Evolutionary conservation across 2,888 invertebrate genomes (phyloP).

Genomic region (Lasioglossum villosulum): DNA sequence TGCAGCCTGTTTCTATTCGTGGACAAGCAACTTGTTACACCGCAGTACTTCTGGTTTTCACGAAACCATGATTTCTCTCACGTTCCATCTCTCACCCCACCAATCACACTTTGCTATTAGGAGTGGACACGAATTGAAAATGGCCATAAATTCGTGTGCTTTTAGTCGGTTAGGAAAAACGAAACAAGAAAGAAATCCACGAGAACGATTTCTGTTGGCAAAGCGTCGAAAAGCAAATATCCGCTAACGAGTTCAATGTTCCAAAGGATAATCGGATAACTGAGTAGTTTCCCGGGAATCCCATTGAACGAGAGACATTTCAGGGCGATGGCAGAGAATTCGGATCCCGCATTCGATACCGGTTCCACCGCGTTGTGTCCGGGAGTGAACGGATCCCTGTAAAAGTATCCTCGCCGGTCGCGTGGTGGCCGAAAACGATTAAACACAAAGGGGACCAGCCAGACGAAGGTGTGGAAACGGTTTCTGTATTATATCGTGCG

Average conservation of each 20-base stretch:
- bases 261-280: slow-evolving; percentile 4
- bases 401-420: neutral
- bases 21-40: too few species aligned
- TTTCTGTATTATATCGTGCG: neutral
- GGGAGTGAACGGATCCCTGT: neutral
- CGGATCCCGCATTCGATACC: neutral
- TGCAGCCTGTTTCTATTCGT: too few species aligned
- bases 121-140: too few species aligned
- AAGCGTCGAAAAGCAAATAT: neutral
- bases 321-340: neutral
- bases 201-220: neutral
- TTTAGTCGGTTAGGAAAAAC: too few species aligned
- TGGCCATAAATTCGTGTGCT: too few species aligned
- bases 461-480: neutral
- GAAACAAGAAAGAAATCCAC: neutral
- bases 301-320: neutral
- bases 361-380: neutral
- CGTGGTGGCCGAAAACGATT: neutral
- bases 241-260: neutral
- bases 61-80: too few species aligned
- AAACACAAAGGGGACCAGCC: slow-evolving; percentile 7
- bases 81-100: too few species aligned
- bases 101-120: too few species aligned
- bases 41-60: too few species aligned
- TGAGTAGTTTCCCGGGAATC: neutral